Base-by-base conservation (phyloP, 2,797 vertebrate genomes). In the Saxicola maurus region DNA sequence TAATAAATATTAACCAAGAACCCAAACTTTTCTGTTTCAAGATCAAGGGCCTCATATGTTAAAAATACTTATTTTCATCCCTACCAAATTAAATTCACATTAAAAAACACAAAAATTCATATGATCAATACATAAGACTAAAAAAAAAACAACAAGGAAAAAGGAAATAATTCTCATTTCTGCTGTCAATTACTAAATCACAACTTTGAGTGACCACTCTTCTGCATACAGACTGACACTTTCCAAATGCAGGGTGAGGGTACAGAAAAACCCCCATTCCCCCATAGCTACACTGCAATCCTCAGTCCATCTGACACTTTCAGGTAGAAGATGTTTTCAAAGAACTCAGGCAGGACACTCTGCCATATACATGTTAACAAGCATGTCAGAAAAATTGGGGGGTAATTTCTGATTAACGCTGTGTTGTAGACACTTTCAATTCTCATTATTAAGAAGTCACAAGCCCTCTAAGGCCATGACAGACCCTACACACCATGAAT, bases 161-260 rank as follows among this genome's bases (percentile, higher is more conserved):
- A 35, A 35, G 35, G 35, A 72, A 82, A 69, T 57, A 57, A 42
- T 45, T 61, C 31, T 30, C 18, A 3, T 65, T 80, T 68, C 51
- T 49, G 5, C 43, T 79, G 12, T 59, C 49, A 67, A 8, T 69
- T 68, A 64, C 18, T 21, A 21, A 72, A 52, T 31, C 5, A 8
- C 18, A 66, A 80, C 55, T 65, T 40, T 68, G 57, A 57, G 6
- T 42, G 31, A 33, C 20, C 0, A 0, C 28, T 40, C 27, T 51
- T 51, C 48, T 76, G 30, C 4, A 2, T n/a, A 52, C 24, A 73
- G 48, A 65, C 38, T 4, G 5, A 46, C 33, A 23, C 19, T 55
- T 49, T 6, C 18, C 6, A 52, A 80, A 65, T 5, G 7, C 8
- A 57, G n/a, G 14, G 8, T 8, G 23, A 64, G 10, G 28, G 28